Base-by-base conservation (phyloP, 1,140 invertebrate species). In the Phymorhynchus buccinoides region DNA sequence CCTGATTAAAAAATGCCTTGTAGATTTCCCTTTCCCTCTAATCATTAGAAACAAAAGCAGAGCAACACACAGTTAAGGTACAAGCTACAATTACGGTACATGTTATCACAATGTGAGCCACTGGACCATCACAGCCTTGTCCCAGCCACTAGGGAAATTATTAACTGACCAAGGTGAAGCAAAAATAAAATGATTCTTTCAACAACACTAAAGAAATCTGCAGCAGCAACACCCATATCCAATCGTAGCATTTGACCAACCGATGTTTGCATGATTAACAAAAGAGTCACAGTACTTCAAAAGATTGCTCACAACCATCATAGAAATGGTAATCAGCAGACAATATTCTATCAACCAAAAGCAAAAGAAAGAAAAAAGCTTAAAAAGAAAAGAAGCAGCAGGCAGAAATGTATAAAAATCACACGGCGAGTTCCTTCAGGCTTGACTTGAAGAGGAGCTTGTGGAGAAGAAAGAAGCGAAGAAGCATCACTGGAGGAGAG, bases 61-160 rank as follows among this genome's bases (percentile, higher is more conserved):
- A 27, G 12, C 56, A 62, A 27, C 56, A 62, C 12, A 62, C 22
- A 6, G 12, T 62, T 62, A 62, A 62, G 56, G n/a, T 27, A 62
- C 56, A 62, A 27, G 56, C n/a, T n/a, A n/a, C n/a, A n/a, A n/a
- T n/a, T n/a, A n/a, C n/a, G n/a, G n/a, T n/a, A n/a, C n/a, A n/a
- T 62, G 56, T 62, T 62, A 62, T 62, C 56, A 62, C 56, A 62
- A 62, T 62, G 22, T 62, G 56, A 62, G 56, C 56, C 22, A 62
- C 22, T 27, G n/a, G 56, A 62, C 56, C 56, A 62, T 62, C 56
- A 62, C 56, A 62, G 56, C 56, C 56, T 62, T 14, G 56, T 62
- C 22, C 56, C 56, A 62, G 56, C 56, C 12, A 62, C 12, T 4
- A 62, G 6, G 22, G 56, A 62, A 62, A 62, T 27, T 62, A 27